Evolutionary conservation across 2,888 invertebrate species (phyloP).

Genomic region (Lithosia quadra): DNA sequence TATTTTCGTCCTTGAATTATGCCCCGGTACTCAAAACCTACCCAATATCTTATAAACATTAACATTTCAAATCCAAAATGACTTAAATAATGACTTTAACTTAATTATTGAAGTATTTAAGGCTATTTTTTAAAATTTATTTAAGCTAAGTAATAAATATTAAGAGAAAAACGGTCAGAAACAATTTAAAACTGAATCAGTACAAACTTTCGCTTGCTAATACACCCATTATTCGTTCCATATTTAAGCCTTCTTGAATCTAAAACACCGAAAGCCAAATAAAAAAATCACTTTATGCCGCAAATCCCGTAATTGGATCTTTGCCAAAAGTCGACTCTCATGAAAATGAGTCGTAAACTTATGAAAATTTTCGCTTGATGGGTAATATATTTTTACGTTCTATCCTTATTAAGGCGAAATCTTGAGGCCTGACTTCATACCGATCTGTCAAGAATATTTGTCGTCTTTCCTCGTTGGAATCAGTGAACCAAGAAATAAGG

Average conservation of each 20-base stretch:
- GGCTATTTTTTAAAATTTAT: too few species aligned
- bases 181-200: neutral
- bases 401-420: constrained; percentile 45
- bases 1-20: too few species aligned
- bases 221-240: constrained; percentile 24
- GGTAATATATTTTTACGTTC: constrained; percentile 53
- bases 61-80: too few species aligned
- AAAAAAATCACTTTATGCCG: constrained; percentile 47
- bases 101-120: too few species aligned
- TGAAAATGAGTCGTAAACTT: constrained; percentile 54
- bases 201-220: neutral
- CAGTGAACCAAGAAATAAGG: constrained; percentile 51
- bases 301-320: constrained; percentile 53
- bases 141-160: neutral
- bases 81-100: too few species aligned
- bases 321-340: constrained; percentile 49
- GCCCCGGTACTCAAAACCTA: too few species aligned
- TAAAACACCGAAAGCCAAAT: constrained; percentile 38
- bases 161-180: neutral
- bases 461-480: constrained; percentile 33
- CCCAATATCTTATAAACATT: too few species aligned
- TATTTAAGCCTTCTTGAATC: constrained; percentile 33
- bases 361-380: constrained; percentile 52
- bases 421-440: constrained; percentile 45
- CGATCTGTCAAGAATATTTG: constrained; percentile 48